Evolutionary conservation across 1,140 invertebrate genomes (phyloP).

Genomic region (Sinonovacula constricta): DNA sequence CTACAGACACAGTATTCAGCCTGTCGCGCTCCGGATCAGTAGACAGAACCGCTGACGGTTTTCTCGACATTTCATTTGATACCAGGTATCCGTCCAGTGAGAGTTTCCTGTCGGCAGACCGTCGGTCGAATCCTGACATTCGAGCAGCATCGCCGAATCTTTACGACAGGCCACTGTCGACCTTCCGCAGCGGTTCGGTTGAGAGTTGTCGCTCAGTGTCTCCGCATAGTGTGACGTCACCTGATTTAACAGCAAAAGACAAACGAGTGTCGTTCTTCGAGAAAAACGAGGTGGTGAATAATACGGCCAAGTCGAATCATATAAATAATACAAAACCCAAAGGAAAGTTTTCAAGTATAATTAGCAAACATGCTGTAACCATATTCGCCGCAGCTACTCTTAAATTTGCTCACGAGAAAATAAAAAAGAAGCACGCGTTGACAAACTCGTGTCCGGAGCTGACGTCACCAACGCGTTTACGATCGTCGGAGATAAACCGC

Average conservation of each 20-base stretch:
- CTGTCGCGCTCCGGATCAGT: neutral
- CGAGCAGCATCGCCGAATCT: conserved; percentile 34
- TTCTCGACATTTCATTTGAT: conserved; percentile 2
- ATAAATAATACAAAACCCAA: conserved; percentile 20
- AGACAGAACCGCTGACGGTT: neutral
- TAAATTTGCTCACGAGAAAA: conserved; percentile 21
- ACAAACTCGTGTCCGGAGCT: conserved; percentile 48
- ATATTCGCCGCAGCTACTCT: conserved; percentile 34
- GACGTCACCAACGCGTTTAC: neutral
- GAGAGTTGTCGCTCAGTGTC: conserved; percentile 9
- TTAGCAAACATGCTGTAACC: conserved; percentile 37
- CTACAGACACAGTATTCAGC: neutral
- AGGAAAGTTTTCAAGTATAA: conserved; percentile 14
- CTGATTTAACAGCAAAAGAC: conserved; percentile 20
- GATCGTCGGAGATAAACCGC: neutral
- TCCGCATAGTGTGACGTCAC: neutral
- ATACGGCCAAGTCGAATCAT: too few relatives aligned
- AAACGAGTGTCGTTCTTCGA: conserved; percentile 17
- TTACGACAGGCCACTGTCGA: conserved; percentile 24
- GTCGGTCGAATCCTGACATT: conserved; percentile 23
- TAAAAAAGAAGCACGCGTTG: conserved; percentile 13
- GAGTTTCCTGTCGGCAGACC: conserved; percentile 7
- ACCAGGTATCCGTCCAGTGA: conserved; percentile 1
- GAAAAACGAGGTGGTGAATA: conserved; percentile 25
- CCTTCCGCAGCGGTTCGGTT: conserved; percentile 14